Percentiles rank a stretch among this genome's conserved stretches.
These are phyloP conservation scores for Eubasilissa regina DNA, from an alignment of 1,140 invertebrate species.

Conservation along the genomic window DNA sequence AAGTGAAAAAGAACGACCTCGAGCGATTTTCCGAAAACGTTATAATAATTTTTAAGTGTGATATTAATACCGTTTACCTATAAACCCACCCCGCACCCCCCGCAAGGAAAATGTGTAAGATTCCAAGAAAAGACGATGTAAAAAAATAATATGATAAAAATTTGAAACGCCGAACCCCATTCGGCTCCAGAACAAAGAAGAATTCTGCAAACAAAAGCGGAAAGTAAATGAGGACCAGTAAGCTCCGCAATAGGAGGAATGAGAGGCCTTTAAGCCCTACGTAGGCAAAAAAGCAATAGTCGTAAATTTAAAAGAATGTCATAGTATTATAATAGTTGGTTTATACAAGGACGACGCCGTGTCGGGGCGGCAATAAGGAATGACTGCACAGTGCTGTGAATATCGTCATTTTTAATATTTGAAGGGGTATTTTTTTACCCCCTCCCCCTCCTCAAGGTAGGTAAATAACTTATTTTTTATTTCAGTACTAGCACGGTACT, in stretches of 20 bases:
- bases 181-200: constrained; percentile 12
- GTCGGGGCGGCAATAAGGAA: neutral
- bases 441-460: too few species aligned
- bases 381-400: too few species aligned
- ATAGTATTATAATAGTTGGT: constrained; percentile 19
- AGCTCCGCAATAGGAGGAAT: constrained; percentile 15
- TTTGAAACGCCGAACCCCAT: constrained; percentile 12
- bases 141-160: constrained; percentile 11
- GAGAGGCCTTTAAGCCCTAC: constrained; percentile 1
- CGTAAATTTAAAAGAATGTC: constrained; percentile 33
- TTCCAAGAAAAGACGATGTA: neutral
- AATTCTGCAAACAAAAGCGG: constrained; percentile 27
- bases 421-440: too few species aligned
- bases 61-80: too few species aligned
- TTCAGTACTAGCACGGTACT: too few species aligned
- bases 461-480: too few species aligned
- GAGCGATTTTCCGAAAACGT: too few species aligned
- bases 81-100: too few species aligned
- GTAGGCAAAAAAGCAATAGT: constrained; percentile 21
- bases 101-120: too few species aligned
- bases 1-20: too few species aligned
- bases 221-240: constrained; percentile 34
- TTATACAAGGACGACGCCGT: constrained; percentile 8
- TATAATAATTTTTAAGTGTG: too few species aligned
- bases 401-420: too few species aligned